These are phyloP conservation scores for Unio delphinus DNA, from an alignment of 2,888 invertebrate species.

Conservation along the genomic window DNA sequence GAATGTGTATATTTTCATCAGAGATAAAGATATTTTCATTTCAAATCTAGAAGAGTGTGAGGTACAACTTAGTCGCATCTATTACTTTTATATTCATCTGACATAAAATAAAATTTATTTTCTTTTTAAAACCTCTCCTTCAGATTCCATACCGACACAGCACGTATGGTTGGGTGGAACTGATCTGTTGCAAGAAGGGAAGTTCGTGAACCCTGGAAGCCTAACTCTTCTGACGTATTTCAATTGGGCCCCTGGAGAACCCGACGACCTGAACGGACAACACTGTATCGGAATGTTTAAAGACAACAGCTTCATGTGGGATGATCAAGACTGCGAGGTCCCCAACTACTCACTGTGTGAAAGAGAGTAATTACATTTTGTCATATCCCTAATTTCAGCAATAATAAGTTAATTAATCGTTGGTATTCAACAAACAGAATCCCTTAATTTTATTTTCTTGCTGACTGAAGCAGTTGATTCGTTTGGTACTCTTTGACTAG, in stretches of 20 bases:
- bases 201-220: conserved; percentile 21
- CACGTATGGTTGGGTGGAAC: conserved; percentile 34
- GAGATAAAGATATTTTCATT: no score
- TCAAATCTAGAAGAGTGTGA: no score
- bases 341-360: conserved; percentile 25
- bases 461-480: no score
- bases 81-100: no score
- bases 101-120: no score
- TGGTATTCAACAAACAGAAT: no score
- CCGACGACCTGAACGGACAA: conserved; percentile 29
- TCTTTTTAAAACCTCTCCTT: not conserved
- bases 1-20: no score
- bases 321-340: conserved; percentile 23
- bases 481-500: no score
- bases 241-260: conserved; percentile 29
- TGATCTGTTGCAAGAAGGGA: conserved; percentile 31
- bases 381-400: no score
- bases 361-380: conserved; percentile 17
- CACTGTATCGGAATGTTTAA: conserved; percentile 28
- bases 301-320: conserved; percentile 19
- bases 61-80: no score
- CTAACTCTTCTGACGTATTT: conserved; percentile 19
- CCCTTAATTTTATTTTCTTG: no score
- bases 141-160: conserved; percentile 16
- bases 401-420: no score